Conservation (phyloP, 2,113 vertebrate species). For the Ia io region DNA sequence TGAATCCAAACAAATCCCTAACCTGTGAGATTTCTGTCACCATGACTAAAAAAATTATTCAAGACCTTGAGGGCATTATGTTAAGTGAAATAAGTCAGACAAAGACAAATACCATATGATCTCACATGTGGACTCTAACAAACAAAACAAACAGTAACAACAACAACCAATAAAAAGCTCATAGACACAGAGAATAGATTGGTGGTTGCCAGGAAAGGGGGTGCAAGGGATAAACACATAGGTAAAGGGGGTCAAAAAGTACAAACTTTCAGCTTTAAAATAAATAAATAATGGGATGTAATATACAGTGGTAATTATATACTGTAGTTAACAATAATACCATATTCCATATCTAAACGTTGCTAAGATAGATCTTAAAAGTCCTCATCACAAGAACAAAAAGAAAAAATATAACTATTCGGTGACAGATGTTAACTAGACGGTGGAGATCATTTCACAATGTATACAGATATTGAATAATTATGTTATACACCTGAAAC, state of each 20-base stretch:
- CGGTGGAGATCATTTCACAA: not conserved
- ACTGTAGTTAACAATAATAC: not conserved
- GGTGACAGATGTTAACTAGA: not conserved
- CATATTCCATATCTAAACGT: not conserved
- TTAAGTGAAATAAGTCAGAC: not conserved
- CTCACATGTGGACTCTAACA: not conserved
- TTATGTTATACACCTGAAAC: not conserved
- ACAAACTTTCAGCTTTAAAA: not conserved
- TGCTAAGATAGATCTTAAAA: not conserved
- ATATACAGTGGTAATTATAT: not conserved
- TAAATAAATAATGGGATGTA: not conserved
- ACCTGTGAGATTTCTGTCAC: not conserved
- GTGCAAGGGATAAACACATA: not conserved
- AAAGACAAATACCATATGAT: not conserved
- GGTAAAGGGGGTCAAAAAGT: not conserved
- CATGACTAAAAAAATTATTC: slow-evolving; percentile 7
- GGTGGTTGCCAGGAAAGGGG: not conserved
- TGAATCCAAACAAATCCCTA: not conserved
- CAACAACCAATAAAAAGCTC: not conserved
- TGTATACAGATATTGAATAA: not conserved
- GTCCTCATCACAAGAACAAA: not conserved
- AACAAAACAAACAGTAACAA: not conserved
- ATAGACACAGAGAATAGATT: not conserved
- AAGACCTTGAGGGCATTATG: not conserved
- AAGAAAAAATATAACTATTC: not conserved